Evolutionary conservation across 1,140 invertebrate genomes (phyloP).

Genomic region (Achroia grisella): DNA sequence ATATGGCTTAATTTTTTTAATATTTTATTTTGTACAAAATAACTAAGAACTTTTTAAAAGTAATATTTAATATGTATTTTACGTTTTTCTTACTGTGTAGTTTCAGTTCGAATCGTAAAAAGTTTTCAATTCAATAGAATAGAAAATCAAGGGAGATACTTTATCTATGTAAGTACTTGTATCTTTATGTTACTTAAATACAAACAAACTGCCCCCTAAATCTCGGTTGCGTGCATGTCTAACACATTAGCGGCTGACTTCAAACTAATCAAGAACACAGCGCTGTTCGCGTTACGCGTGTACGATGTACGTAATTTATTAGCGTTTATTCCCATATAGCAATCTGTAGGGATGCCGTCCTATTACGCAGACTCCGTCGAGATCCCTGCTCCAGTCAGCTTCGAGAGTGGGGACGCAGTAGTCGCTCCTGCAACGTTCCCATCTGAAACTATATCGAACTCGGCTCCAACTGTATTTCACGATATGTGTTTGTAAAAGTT

Average conservation of each 20-base stretch:
- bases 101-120: too few relatives aligned
- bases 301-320: conserved; percentile 69
- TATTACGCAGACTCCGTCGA: conserved; percentile 70
- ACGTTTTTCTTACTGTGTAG: too few relatives aligned
- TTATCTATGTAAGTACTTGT: too few relatives aligned
- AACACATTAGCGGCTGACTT: conserved; percentile 59
- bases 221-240: conserved; percentile 22
- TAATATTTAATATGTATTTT: too few relatives aligned
- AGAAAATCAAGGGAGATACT: too few relatives aligned
- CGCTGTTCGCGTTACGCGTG: conserved; percentile 51
- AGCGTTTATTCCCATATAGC: conserved; percentile 70
- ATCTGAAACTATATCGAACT: background rate
- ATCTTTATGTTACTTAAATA: too few relatives aligned
- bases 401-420: conserved; percentile 42
- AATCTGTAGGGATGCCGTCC: conserved; percentile 68
- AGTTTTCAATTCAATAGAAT: too few relatives aligned
- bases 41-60: too few relatives aligned
- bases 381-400: conserved; percentile 63
- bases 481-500: conserved; percentile 38
- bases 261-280: conserved; percentile 66
- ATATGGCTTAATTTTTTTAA: too few relatives aligned
- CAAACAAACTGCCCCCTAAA: too few relatives aligned
- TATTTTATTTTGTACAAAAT: too few relatives aligned
- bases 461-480: conserved; percentile 30
- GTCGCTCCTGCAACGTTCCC: conserved; percentile 41